Conservation (phyloP, 2,113 vertebrate genomes). For the Esox niger region DNA sequence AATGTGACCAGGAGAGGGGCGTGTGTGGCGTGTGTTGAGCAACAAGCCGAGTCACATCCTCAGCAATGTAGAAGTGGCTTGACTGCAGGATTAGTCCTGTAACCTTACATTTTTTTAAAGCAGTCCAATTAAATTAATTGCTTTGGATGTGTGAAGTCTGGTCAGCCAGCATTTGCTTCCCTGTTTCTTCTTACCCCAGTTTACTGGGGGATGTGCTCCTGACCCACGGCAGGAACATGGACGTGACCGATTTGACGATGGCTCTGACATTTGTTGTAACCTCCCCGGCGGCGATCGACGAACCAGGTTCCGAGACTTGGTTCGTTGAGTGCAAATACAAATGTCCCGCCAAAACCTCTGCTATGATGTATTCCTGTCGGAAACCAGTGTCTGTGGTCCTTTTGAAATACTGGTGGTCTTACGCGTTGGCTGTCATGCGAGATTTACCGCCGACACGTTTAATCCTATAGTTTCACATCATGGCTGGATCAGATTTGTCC, state of each 20-base stretch:
- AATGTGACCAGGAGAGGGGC: conserved; percentile 17
- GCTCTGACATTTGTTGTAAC: not conserved
- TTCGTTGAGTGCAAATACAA: not conserved
- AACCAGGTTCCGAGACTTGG: not conserved
- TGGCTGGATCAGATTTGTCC: not conserved
- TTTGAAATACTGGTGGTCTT: not conserved
- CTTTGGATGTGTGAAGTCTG: conserved; percentile 30
- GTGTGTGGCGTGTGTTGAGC: too few species aligned
- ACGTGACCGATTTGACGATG: too few species aligned
- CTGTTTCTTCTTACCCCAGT: too few species aligned
- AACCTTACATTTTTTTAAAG: conserved; percentile 49
- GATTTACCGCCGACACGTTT: not conserved
- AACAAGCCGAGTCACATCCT: conserved; percentile 24
- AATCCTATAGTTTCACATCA: not conserved
- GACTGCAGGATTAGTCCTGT: not conserved
- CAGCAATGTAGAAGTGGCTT: conserved; percentile 14
- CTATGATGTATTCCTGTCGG: too few species aligned
- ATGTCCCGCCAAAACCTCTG: too few species aligned
- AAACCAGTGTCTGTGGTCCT: too few species aligned
- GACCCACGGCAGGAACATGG: too few species aligned
- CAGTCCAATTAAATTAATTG: conserved; percentile 41
- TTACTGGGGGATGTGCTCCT: too few species aligned
- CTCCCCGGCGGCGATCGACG: not conserved
- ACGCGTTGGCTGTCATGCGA: not conserved
- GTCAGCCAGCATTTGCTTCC: not conserved